These are phyloP conservation scores for Macaria notata DNA, from an alignment of 2,888 invertebrate species.

Conservation along the genomic window DNA sequence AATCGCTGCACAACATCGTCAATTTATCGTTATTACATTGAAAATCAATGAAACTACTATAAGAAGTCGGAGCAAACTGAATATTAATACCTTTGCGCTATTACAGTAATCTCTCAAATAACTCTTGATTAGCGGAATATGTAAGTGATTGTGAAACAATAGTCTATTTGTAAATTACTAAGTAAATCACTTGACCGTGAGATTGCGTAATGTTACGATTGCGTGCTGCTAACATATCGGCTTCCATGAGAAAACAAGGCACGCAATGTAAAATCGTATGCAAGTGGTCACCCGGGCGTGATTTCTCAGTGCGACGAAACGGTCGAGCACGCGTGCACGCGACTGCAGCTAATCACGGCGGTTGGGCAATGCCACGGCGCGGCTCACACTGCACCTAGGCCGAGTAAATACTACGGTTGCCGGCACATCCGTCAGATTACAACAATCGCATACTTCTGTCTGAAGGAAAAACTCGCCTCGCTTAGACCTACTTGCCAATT, in stretches of 20 bases:
- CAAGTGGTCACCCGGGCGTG: constrained; percentile 37
- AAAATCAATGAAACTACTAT: constrained; percentile 4
- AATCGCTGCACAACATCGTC: constrained; percentile 20
- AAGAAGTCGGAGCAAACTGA: not conserved
- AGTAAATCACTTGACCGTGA: constrained; percentile 37
- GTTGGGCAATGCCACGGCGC: constrained; percentile 39
- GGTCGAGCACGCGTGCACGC: constrained; percentile 37
- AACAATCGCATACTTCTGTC: constrained; percentile 23
- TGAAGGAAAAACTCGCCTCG: constrained; percentile 7
- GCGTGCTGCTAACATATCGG: constrained; percentile 47
- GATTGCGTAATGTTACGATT: constrained; percentile 38
- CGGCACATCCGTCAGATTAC: constrained; percentile 42
- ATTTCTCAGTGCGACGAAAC: constrained; percentile 33
- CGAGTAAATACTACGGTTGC: constrained; percentile 48
- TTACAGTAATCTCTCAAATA: not conserved
- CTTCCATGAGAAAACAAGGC: constrained; percentile 41
- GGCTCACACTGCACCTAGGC: constrained; percentile 52
- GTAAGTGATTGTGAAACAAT: constrained; percentile 20
- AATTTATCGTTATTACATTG: constrained; percentile 5
- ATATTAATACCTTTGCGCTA: too few relatives aligned
- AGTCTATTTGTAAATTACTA: constrained; percentile 21
- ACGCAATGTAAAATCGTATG: constrained; percentile 32
- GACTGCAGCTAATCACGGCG: constrained; percentile 39
- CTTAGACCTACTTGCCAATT: constrained; percentile 7
- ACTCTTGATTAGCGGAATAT: constrained; percentile 1